These are phyloP conservation scores for Eulemur mongoz DNA, from an alignment of 2,797 vertebrate species.

Conservation along the genomic window DNA sequence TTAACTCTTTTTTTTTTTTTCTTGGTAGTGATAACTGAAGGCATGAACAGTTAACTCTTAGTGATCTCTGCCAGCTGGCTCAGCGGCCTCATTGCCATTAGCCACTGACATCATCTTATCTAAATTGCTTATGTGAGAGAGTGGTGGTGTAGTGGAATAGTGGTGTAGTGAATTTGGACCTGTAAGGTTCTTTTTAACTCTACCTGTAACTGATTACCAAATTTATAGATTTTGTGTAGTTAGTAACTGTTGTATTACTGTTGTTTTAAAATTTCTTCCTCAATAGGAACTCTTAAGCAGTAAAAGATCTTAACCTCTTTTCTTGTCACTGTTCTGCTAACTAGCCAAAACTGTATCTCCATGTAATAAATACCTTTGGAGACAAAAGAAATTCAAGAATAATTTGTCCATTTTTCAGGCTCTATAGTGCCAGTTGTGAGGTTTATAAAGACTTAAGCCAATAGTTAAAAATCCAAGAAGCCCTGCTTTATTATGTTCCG, in stretches of 20 bases:
- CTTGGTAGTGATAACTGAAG: neutral
- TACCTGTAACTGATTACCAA: neutral
- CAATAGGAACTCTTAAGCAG: neutral
- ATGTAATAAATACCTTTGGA: constrained; percentile 15
- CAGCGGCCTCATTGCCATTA: neutral
- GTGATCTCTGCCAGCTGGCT: neutral
- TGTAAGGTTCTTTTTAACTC: neutral
- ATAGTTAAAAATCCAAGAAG: neutral
- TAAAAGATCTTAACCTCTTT: neutral
- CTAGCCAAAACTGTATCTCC: constrained; percentile 6
- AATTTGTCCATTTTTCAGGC: neutral
- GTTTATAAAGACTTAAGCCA: neutral
- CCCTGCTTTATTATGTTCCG: neutral
- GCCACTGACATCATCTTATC: neutral
- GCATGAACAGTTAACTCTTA: neutral
- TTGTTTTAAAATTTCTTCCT: constrained; percentile 16
- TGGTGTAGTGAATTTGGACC: neutral
- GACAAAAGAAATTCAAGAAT: constrained; percentile 30
- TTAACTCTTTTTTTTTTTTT: neutral
- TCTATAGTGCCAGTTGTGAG: neutral
- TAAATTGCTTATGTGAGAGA: neutral
- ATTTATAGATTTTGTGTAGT: neutral
- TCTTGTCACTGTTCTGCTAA: constrained; percentile 29
- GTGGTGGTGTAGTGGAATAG: neutral
- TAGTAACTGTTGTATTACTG: neutral